Evolutionary conservation across 2,113 vertebrate genomes (phyloP).

Genomic region (Melanocharis versteri): DNA sequence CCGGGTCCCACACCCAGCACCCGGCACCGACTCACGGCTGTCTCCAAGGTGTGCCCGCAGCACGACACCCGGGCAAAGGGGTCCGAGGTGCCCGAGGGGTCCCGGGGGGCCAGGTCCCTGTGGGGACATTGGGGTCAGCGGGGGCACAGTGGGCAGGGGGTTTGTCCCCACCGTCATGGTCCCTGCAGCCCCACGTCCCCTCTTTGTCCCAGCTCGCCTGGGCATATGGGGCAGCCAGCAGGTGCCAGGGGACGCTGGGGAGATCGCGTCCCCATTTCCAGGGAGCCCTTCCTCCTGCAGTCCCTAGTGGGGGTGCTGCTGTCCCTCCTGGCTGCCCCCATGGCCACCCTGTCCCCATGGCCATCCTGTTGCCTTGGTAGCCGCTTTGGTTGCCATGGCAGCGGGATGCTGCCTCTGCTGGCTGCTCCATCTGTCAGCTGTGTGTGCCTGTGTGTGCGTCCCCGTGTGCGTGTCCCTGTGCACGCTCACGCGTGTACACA

Average conservation of each 20-base stretch:
- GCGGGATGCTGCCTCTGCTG: constrained; percentile 34
- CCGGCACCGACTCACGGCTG: constrained; percentile 78
- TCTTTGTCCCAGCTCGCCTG: accelerated
- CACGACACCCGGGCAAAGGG: constrained; percentile 84
- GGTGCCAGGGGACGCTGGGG: background rate
- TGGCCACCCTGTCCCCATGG: background rate
- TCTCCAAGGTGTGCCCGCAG: constrained; percentile 82
- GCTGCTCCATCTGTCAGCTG: background rate
- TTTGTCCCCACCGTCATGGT: accelerated
- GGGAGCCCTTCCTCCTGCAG: background rate
- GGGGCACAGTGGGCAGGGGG: background rate
- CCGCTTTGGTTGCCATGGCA: constrained; percentile 40
- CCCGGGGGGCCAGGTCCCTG: constrained; percentile 87
- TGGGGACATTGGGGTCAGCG: background rate
- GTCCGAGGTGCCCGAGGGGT: constrained; percentile 87
- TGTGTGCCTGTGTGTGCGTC: background rate
- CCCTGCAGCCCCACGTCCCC: background rate
- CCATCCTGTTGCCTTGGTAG: constrained; percentile 42
- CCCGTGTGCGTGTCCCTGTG: background rate
- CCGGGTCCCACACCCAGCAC: background rate
- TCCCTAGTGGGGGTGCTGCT: background rate
- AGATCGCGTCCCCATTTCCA: too few relatives aligned
- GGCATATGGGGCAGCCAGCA: background rate
- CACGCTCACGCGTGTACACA: background rate
- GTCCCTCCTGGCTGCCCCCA: background rate